Evolutionary conservation across 1,140 invertebrate species (phyloP).

Genomic region (Drosophila subpulchrella): DNA sequence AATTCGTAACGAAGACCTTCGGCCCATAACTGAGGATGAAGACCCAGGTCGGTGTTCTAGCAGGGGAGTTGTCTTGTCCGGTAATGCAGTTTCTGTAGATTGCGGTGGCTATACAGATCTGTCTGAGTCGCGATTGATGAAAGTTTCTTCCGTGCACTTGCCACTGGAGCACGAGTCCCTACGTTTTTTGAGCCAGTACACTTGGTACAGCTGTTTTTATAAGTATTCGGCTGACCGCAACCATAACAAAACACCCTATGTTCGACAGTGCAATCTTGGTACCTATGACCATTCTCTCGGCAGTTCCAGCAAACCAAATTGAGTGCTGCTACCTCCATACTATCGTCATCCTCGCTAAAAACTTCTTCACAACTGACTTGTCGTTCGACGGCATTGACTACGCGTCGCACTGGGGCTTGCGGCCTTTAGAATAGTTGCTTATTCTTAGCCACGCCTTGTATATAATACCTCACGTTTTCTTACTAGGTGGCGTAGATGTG

Average conservation of each 20-base stretch:
- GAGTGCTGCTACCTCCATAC: neutral
- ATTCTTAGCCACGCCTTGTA: neutral
- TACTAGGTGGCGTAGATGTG: slow-evolving; percentile 1
- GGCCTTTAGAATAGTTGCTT: neutral
- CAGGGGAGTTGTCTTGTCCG: no score
- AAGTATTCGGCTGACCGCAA: neutral
- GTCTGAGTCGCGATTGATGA: no score
- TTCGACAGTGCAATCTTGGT: neutral
- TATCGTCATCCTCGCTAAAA: neutral
- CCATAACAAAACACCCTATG: slow-evolving; percentile 1
- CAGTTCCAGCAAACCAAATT: slow-evolving; percentile 6
- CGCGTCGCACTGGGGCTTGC: neutral
- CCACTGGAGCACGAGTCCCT: neutral
- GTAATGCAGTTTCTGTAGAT: no score
- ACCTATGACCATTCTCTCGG: neutral
- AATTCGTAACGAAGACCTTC: no score
- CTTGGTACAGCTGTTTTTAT: neutral
- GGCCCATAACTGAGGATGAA: no score
- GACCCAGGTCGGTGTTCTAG: no score
- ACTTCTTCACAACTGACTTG: neutral
- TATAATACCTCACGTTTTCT: slow-evolving; percentile 5
- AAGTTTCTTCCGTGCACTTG: neutral
- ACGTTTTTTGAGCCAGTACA: neutral
- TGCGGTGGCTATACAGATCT: no score
- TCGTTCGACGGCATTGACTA: neutral